Base-by-base conservation (phyloP, 2,888 invertebrate species). In the Lapara coniferarum region DNA sequence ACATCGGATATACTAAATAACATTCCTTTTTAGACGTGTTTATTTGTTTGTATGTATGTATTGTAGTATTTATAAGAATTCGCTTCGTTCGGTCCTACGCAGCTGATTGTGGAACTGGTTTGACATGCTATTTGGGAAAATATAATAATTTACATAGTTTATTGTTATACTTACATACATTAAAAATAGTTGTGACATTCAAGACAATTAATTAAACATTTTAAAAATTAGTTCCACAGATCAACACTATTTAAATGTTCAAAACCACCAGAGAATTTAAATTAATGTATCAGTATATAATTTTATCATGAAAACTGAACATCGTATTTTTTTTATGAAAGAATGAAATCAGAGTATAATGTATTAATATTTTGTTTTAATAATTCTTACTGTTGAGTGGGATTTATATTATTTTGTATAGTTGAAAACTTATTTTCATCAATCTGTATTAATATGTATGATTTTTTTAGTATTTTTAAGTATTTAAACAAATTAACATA, bases 1-100 rank as follows among this genome's bases (percentile, higher is more conserved):
- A 76, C 74, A 74, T 77, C 73, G 79, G 76, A 74, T 75, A 79
- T 75, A 70, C 74, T 72, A 73, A 72, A 76, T 77, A 75, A 79
- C 78, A 77, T 76, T 75, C 75, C 74, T 75, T 76, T 72, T 70
- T 78, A 71, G 73, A 66, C 49, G 68, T 67, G 69, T 75, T 78
- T 78, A 67, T 71, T 68, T 74, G 71, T 57, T 57, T 51, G 25
- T 56, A 58, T 46, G 37, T 69, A 53, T 69, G 37, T 63, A 63
- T 63, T 63, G 63, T 63, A 63, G 63, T 63, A 16, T 49, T 19
- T 63, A 58, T 58, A 46, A 16, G 46, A 57, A 19, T 8, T 46
- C 7, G 46, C 46, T 25, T 55, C 16, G 19, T 55, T 19, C 19
- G 55, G 19, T 10, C 55, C 55, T 12, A 19, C 63, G 63, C 63